Conservation (phyloP, 2,888 invertebrate genomes). For the Drosophila hamatofila region DNA sequence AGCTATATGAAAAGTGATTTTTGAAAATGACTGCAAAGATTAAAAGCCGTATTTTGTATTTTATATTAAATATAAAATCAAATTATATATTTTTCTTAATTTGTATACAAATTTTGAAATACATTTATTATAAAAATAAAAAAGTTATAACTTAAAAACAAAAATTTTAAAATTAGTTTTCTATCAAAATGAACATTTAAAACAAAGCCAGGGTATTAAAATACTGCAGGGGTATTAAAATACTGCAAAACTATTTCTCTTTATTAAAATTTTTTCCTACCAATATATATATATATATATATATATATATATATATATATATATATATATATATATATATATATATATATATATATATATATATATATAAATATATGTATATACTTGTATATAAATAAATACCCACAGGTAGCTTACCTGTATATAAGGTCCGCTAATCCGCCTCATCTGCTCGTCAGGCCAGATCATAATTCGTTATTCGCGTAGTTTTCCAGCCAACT, state of each 20-base stretch:
- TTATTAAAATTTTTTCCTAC: neutral
- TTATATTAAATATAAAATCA: neutral
- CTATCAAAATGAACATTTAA: neutral
- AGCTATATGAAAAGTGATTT: neutral
- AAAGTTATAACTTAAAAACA: too few relatives aligned
- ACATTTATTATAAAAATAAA: too few relatives aligned
- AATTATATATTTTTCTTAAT: neutral
- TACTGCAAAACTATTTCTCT: neutral
- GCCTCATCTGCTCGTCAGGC: constrained; percentile 10
- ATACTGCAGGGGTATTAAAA: too few relatives aligned
- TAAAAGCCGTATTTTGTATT: too few relatives aligned
- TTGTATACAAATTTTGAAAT: too few relatives aligned
- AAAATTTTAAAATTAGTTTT: neutral
- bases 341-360: too few relatives aligned
- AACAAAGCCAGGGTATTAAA: too few relatives aligned
- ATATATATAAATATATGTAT: too few relatives aligned
- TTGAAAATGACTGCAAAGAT: neutral
- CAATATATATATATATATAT: too few relatives aligned
- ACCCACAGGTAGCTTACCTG: constrained; percentile 20
- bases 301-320: too few relatives aligned
- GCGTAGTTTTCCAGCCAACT: constrained; percentile 51
- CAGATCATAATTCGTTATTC: constrained; percentile 12
- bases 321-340: too few relatives aligned
- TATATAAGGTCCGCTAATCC: constrained; percentile 26
- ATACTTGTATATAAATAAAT: neutral